A percentile compares a stretch with the other conserved stretches of the same genome.
Evolutionary conservation across 2,888 invertebrate genomes (phyloP).

Genomic region (Folsomia manolachei): DNA sequence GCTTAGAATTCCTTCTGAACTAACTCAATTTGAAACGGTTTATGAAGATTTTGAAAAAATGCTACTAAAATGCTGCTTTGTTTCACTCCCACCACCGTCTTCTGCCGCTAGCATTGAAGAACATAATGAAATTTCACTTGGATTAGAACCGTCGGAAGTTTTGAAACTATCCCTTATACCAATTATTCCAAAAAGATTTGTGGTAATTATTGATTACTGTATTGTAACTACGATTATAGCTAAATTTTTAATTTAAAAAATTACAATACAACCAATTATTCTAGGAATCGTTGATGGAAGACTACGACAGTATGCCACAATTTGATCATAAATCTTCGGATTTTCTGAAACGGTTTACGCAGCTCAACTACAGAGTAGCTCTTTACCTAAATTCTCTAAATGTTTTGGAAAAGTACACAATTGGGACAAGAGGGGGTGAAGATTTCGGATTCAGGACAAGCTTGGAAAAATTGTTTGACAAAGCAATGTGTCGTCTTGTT

Average conservation of each 20-base stretch:
- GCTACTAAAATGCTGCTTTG: constrained; percentile 34
- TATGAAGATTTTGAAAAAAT: constrained; percentile 36
- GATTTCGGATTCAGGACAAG: constrained; percentile 27
- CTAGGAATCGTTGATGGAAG: constrained; percentile 31
- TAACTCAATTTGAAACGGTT: background rate
- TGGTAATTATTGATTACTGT: too few species aligned
- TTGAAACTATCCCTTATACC: constrained; percentile 14
- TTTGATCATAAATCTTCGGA: constrained; percentile 8
- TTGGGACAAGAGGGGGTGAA: constrained; percentile 18
- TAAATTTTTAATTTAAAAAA: too few species aligned
- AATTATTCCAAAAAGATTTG: constrained; percentile 20
- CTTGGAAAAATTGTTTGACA: constrained; percentile 33
- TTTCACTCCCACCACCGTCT: constrained; percentile 14
- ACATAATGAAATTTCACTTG: background rate
- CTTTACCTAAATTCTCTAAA: constrained; percentile 34
- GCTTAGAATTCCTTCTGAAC: background rate
- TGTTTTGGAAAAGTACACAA: constrained; percentile 33
- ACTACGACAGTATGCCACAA: constrained; percentile 24
- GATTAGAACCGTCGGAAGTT: background rate
- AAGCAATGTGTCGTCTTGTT: constrained; percentile 14
- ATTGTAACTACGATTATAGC: background rate
- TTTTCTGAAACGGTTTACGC: constrained; percentile 25
- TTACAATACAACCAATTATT: too few species aligned
- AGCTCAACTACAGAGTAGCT: constrained; percentile 26
- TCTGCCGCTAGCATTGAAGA: background rate